phyloP scores from a whole-genome alignment of 2,797 vertebrate genomes.

The Aplochiton taeniatus region DNA sequence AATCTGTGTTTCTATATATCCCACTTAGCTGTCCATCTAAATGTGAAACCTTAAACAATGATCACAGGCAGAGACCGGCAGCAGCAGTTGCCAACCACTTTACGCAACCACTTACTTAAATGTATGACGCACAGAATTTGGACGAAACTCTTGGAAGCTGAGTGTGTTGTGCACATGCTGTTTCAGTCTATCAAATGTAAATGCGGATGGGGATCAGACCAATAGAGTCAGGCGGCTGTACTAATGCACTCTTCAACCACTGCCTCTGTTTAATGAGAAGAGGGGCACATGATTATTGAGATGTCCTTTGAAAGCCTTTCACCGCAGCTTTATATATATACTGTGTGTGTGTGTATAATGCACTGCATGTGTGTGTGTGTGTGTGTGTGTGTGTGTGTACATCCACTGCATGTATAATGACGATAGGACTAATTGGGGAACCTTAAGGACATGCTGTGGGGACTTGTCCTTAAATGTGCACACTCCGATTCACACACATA shows the following conservation, averaged over 20 bases:
- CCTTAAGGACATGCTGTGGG: slow-evolving; percentile 27
- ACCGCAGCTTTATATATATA: neutral
- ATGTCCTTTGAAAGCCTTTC: slow-evolving; percentile 1
- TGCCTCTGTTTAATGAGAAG: slow-evolving; percentile 10
- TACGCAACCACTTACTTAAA: no score
- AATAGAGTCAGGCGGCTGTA: slow-evolving; percentile 14
- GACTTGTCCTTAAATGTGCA: neutral
- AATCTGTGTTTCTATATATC: no score
- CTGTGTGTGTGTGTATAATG: slow-evolving; percentile 10
- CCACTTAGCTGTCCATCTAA: no score
- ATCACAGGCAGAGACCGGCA: no score
- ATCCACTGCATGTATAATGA: slow-evolving; percentile 19
- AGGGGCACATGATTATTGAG: slow-evolving; percentile 1
- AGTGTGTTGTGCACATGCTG: no score
- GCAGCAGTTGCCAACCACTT: no score
- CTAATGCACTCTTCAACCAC: neutral
- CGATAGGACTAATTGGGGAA: slow-evolving; percentile 19
- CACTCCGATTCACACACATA: no score
- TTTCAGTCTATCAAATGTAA: no score
- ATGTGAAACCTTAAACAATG: no score
- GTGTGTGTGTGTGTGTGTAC: slow-evolving; percentile 11
- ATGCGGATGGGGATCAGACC: slow-evolving; percentile 1
- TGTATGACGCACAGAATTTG: no score
- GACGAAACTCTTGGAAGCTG: no score
- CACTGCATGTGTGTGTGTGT: neutral